phyloP scores from a whole-genome alignment of 2,113 vertebrate genomes.

The Columbina picui region DNA sequence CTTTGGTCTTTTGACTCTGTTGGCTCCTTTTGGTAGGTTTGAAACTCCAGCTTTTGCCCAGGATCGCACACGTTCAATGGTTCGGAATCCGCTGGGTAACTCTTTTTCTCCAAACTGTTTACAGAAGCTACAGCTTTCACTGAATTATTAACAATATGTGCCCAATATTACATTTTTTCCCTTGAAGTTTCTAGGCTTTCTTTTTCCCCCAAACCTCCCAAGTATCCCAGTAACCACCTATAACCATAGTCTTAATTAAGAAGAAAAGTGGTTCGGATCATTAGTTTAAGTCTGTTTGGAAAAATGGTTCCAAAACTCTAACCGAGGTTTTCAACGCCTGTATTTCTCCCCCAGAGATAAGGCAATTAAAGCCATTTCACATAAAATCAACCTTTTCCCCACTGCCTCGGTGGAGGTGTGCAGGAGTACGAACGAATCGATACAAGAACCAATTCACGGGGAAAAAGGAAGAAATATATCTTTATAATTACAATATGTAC shows the following conservation, averaged over 20 bases:
- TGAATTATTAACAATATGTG: neutral
- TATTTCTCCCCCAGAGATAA: slow-evolving; percentile 69
- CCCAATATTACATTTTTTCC: accelerated
- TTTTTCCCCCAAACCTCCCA: neutral
- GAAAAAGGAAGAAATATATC: slow-evolving; percentile 42
- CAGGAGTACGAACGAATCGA: slow-evolving; percentile 63
- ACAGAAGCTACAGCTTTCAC: neutral
- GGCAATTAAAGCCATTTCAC: slow-evolving; percentile 73
- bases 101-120: neutral
- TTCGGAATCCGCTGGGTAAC: neutral
- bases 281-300: slow-evolving; percentile 36
- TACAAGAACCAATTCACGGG: slow-evolving; percentile 48
- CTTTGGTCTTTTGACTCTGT: neutral
- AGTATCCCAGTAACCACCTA: neutral
- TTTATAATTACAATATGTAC: slow-evolving; percentile 54
- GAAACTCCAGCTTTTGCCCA: neutral
- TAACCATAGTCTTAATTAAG: slow-evolving; percentile 41
- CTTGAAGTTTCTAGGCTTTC: neutral
- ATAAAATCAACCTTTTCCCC: slow-evolving; percentile 68
- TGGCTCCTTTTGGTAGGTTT: neutral
- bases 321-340: slow-evolving; percentile 62
- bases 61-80: neutral
- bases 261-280: neutral
- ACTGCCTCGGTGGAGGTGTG: slow-evolving; percentile 28
- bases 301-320: slow-evolving; percentile 52